These are phyloP conservation scores for Holotrichia oblita DNA, from an alignment of 1,140 invertebrate species.

Conservation along the genomic window DNA sequence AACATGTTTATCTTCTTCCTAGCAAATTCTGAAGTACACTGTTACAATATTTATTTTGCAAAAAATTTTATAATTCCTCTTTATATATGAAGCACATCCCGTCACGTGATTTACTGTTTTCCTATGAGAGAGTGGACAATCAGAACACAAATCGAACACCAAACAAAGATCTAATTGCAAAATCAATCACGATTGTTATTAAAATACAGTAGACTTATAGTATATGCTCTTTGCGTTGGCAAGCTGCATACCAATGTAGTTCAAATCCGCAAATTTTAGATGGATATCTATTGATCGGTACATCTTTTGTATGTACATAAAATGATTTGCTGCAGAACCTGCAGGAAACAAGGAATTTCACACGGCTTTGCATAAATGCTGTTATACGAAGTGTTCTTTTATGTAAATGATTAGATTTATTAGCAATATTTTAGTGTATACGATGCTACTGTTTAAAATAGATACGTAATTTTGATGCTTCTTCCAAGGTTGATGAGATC, in stretches of 20 bases:
- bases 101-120: slow-evolving; percentile 9
- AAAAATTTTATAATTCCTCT: not conserved
- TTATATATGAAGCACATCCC: slow-evolving; percentile 8
- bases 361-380: not conserved
- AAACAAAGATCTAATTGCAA: slow-evolving; percentile 18
- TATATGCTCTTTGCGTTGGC: not conserved
- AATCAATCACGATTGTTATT: slow-evolving; percentile 32
- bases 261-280: slow-evolving; percentile 3
- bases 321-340: not conserved
- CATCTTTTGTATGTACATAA: not conserved
- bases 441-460: slow-evolving; percentile 17
- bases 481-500: not conserved
- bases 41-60: slow-evolving; percentile 5
- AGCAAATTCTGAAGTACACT: not conserved
- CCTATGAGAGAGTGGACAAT: not conserved
- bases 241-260: slow-evolving; percentile 18
- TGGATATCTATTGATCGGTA: not conserved
- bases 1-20: not conserved
- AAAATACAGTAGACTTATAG: not conserved
- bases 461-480: not conserved
- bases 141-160: not conserved
- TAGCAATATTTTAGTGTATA: not conserved
- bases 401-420: slow-evolving; percentile 20
- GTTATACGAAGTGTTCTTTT: not conserved
- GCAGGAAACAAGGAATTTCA: not conserved